Conservation (phyloP, 2,113 vertebrate species). For the Chloropsis cyanopogon region DNA sequence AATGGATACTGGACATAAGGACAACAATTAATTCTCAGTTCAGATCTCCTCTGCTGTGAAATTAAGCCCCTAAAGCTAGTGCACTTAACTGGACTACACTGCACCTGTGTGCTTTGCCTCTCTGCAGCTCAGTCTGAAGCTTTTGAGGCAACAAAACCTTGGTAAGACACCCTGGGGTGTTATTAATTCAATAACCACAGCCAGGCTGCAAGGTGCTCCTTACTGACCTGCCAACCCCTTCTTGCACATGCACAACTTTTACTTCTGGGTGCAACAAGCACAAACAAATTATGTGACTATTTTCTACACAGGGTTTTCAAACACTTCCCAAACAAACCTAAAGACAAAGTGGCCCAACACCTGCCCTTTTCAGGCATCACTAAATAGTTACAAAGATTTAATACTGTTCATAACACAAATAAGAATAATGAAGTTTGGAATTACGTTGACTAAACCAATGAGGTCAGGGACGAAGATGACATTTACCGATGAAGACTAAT, state of each 20-base stretch:
- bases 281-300: neutral
- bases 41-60: neutral
- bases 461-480: neutral
- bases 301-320: neutral
- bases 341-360: neutral
- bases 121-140: neutral
- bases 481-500: conserved; percentile 14
- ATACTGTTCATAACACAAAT: neutral
- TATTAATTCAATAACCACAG: neutral
- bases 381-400: neutral
- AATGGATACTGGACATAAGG: neutral
- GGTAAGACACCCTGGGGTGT: neutral
- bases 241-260: neutral
- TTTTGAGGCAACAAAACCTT: neutral
- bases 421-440: conserved; percentile 9
- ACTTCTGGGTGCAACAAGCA: neutral
- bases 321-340: neutral
- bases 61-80: neutral
- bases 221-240: neutral
- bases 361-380: neutral
- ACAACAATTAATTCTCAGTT: neutral
- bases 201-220: neutral
- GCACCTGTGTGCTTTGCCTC: neutral
- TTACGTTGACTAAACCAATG: neutral
- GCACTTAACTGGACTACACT: neutral